Percentiles rank a stretch among this genome's conserved stretches.
Conservation (phyloP, 2,113 vertebrate genomes). For the Uria lomvia region DNA sequence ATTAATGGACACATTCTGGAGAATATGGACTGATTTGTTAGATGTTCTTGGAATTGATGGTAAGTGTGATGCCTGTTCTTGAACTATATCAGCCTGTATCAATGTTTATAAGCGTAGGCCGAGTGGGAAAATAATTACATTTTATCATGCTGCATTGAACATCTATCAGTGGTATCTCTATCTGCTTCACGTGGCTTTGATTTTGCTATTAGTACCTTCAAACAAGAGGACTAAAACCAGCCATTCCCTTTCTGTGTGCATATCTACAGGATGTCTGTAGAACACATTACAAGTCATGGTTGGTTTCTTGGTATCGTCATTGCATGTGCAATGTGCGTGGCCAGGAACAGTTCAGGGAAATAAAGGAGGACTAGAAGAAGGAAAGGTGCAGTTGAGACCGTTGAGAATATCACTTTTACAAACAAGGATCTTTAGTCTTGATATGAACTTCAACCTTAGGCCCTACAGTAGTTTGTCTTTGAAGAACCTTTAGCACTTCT, state of each 20-base stretch:
- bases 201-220: not conserved
- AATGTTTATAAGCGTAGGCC: not conserved
- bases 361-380: not conserved
- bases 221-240: not conserved
- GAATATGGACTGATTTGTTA: constrained; percentile 90
- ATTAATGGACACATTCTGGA: constrained; percentile 90
- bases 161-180: not conserved
- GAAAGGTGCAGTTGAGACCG: not conserved
- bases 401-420: not conserved
- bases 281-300: not conserved
- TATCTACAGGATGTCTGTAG: not conserved
- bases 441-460: not conserved
- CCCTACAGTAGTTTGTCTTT: not conserved
- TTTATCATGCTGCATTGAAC: not conserved
- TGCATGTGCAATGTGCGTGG: not conserved
- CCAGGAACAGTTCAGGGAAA: not conserved
- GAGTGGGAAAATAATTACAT: not conserved
- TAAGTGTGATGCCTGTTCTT: constrained; percentile 63
- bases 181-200: not conserved
- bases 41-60: constrained; percentile 95
- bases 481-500: not conserved
- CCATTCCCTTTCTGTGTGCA: rapidly evolving
- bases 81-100: not conserved
- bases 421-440: not conserved
- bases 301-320: not conserved